A percentile compares a stretch with the other conserved stretches of the same genome.
Evolutionary conservation across 2,888 invertebrate genomes (phyloP).

Genomic region (Cheilosia grossa): DNA sequence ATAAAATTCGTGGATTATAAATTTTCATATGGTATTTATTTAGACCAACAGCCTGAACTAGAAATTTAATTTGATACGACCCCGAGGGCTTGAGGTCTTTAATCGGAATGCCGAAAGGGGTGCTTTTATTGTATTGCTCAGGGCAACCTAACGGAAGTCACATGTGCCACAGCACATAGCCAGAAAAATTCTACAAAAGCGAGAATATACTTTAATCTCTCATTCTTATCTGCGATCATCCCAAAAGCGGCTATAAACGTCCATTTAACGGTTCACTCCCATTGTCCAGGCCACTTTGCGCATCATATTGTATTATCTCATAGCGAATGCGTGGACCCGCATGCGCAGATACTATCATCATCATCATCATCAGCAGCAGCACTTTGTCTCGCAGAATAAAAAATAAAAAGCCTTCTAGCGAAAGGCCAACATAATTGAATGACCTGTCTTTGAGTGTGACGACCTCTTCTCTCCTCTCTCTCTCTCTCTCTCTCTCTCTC

Average conservation of each 20-base stretch:
- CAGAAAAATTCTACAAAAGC: background rate
- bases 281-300: conserved; percentile 27
- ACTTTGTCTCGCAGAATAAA: conserved; percentile 26
- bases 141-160: too few relatives aligned
- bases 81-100: too few relatives aligned
- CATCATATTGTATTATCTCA: conserved; percentile 27
- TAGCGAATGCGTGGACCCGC: background rate
- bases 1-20: too few relatives aligned
- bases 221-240: background rate
- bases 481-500: too few relatives aligned
- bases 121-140: too few relatives aligned
- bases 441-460: conserved; percentile 68
- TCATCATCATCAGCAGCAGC: conserved; percentile 34
- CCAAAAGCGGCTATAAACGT: conserved; percentile 25
- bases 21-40: too few relatives aligned
- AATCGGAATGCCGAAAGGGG: too few relatives aligned
- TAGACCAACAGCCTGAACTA: too few relatives aligned
- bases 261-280: conserved; percentile 62
- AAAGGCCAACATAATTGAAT: conserved; percentile 62
- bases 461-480: conserved; percentile 36
- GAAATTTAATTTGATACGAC: too few relatives aligned
- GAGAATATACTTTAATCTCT: background rate
- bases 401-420: conserved; percentile 31
- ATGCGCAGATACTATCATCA: conserved; percentile 25
- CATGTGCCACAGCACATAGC: too few relatives aligned